A percentile compares a stretch with the other conserved stretches of the same genome.
phyloP scores from a whole-genome alignment of 2,888 invertebrate species.

The Argyresthia albistria region DNA sequence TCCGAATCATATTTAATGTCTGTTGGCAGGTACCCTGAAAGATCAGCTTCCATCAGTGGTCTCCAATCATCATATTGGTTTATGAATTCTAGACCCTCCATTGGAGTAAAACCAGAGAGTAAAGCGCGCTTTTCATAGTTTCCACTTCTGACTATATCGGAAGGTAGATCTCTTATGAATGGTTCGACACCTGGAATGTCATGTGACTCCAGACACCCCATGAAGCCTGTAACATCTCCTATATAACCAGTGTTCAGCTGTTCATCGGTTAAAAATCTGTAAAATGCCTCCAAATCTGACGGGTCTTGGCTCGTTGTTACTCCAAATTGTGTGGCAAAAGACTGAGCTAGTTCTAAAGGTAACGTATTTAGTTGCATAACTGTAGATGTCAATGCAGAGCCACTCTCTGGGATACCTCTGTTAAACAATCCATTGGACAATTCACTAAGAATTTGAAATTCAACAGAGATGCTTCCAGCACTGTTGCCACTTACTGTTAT shows the following conservation, averaged over 20 bases:
- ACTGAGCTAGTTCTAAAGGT: not conserved
- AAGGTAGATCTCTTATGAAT: not conserved
- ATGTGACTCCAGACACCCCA: not conserved
- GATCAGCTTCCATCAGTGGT: not conserved
- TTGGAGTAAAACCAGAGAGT: conserved; percentile 3
- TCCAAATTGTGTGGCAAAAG: not conserved
- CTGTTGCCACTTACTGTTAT: conserved; percentile 3
- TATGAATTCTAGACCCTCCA: not conserved
- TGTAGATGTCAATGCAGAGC: not conserved
- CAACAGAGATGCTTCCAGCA: conserved; percentile 2
- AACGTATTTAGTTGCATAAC: not conserved
- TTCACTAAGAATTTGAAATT: not conserved
- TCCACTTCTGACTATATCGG: not conserved
- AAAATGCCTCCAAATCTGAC: not conserved
- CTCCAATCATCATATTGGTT: not conserved
- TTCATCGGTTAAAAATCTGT: not conserved
- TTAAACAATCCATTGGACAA: not conserved
- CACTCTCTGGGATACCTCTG: conserved; percentile 2
- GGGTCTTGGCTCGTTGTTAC: not conserved
- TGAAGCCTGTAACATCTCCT: not conserved
- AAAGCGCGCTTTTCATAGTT: not conserved
- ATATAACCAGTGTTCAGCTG: not conserved
- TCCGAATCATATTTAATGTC: not conserved
- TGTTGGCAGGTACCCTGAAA: not conserved
- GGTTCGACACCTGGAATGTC: not conserved